These are phyloP conservation scores for Icerya purchasi DNA, from an alignment of 2,888 invertebrate genomes.

Conservation along the genomic window DNA sequence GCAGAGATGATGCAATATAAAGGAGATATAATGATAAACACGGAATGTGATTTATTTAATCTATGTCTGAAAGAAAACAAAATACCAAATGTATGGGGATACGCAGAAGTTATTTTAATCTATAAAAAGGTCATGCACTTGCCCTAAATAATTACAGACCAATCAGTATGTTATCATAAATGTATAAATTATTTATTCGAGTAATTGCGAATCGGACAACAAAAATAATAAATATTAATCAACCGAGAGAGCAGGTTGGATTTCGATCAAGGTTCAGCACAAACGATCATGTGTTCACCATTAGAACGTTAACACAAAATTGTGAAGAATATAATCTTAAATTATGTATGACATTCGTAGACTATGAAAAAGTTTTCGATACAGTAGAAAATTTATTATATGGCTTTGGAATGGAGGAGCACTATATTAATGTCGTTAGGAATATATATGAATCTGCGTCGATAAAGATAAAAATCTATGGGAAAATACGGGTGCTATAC, in stretches of 20 bases:
- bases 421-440: background rate
- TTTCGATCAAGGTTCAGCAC: background rate
- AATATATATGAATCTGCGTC: background rate
- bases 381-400: background rate
- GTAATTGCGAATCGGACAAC: background rate
- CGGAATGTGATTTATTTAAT: background rate
- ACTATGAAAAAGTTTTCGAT: background rate
- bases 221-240: background rate
- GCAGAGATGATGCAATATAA: background rate
- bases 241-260: background rate
- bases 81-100: background rate
- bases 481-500: too few species aligned
- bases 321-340: background rate
- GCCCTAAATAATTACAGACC: background rate
- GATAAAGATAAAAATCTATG: background rate
- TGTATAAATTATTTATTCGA: background rate
- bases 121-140: background rate
- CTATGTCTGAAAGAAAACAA: background rate
- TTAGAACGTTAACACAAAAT: background rate
- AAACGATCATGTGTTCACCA: background rate
- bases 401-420: background rate
- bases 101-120: background rate
- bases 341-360: background rate
- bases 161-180: background rate
- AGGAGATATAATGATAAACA: background rate